phyloP scores from a whole-genome alignment of 2,888 invertebrate genomes.

The Lissonota sp. region DNA sequence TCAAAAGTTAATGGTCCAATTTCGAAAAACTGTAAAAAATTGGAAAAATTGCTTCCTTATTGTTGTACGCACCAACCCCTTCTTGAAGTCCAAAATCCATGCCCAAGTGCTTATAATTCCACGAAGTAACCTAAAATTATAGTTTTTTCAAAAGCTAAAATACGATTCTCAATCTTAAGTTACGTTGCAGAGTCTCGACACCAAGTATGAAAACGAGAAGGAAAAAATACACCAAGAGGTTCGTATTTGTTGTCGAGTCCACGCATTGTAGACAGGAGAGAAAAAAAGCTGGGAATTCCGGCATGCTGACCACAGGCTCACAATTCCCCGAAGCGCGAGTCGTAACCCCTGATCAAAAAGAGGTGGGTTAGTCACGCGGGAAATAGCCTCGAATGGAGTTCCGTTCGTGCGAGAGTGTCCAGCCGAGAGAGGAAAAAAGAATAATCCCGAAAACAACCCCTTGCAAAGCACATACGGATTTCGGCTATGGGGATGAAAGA shows the following conservation, averaged over 20 bases:
- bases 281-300: slow-evolving; percentile 64
- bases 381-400: slow-evolving; percentile 58
- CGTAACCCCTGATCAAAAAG: slow-evolving; percentile 78
- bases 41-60: no score
- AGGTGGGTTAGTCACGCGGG: slow-evolving; percentile 64
- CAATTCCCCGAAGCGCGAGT: slow-evolving; percentile 72
- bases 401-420: slow-evolving; percentile 39
- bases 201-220: no score
- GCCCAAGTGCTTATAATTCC: no score
- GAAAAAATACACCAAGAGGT: not conserved
- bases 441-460: slow-evolving; percentile 24
- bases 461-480: slow-evolving; percentile 19
- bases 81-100: no score
- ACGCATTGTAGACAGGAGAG: not conserved
- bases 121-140: no score
- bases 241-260: slow-evolving; percentile 28
- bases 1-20: no score
- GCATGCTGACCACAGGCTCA: slow-evolving; percentile 53
- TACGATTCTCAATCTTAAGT: no score
- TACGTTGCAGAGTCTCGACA: no score
- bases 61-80: no score
- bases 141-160: no score
- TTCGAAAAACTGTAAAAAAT: no score
- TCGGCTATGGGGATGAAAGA: slow-evolving; percentile 15
- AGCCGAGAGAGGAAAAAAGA: slow-evolving; percentile 17